Conservation (phyloP, 2,113 vertebrate genomes). For the Dinomys branickii region DNA sequence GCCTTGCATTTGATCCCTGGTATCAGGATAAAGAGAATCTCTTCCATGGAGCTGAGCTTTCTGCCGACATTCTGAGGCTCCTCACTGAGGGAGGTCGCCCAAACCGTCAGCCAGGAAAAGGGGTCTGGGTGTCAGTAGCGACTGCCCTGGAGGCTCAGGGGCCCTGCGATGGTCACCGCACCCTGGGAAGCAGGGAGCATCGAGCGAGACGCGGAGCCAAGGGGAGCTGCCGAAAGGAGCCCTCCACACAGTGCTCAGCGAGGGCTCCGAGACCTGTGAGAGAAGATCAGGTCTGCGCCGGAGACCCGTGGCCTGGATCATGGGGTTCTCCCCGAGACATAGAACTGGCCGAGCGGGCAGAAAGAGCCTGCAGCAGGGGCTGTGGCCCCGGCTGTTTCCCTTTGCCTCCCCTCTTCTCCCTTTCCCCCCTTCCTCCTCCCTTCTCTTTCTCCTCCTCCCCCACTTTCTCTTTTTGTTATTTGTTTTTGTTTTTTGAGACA, state of each 20-base stretch:
- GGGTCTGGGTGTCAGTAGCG: background rate
- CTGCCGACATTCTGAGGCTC: background rate
- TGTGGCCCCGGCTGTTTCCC: no score
- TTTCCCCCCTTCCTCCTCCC: no score
- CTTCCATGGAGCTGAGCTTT: background rate
- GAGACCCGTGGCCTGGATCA: background rate
- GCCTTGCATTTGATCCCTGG: no score
- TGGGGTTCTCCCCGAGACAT: background rate
- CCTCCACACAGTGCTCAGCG: background rate
- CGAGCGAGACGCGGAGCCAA: no score
- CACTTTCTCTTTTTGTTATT: no score
- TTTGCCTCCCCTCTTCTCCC: no score
- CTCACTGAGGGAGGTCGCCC: background rate
- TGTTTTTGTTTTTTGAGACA: no score
- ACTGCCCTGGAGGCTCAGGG: background rate
- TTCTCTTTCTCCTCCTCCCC: no score
- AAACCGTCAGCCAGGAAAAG: background rate
- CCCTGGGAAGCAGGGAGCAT: background rate
- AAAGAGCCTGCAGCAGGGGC: background rate
- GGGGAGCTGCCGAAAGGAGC: background rate
- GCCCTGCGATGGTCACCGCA: background rate
- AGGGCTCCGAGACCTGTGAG: background rate
- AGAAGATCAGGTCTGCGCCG: background rate
- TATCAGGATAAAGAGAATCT: no score
- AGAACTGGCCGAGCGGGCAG: fast-evolving